Conservation (phyloP, 30 jellyfish, hydroid and myxozoan genomes). For the Cassiopea xamachana region DNA sequence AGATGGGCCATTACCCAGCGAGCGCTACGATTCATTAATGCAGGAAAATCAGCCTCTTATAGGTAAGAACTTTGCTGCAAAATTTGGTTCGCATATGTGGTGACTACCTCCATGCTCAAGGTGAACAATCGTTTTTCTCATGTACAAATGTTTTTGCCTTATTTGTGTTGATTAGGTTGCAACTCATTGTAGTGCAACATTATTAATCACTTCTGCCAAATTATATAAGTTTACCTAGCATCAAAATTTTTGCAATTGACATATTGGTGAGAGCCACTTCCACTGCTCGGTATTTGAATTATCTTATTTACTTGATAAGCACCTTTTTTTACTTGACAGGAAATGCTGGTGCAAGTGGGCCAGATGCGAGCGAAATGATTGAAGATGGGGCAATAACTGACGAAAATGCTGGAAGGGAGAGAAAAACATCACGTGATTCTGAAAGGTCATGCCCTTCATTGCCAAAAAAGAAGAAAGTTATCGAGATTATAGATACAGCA, state of each 20-base stretch:
- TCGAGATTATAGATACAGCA: slow-evolving; percentile 67
- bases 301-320: background rate
- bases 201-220: too few species aligned
- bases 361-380: background rate
- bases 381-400: background rate
- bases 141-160: too few species aligned
- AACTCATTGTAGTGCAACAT: too few species aligned
- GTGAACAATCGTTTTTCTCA: too few species aligned
- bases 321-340: background rate
- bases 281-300: too few species aligned
- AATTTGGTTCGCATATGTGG: background rate
- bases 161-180: too few species aligned
- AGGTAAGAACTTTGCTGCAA: slow-evolving; percentile 9
- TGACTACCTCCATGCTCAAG: too few species aligned
- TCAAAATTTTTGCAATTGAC: too few species aligned
- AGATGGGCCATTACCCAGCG: slow-evolving; percentile 63
- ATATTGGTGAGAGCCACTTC: too few species aligned
- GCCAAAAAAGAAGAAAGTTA: slow-evolving; percentile 43
- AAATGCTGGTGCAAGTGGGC: background rate
- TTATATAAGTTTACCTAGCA: too few species aligned
- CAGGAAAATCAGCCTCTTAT: slow-evolving; percentile 55
- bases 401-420: slow-evolving; percentile 4
- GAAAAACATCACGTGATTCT: slow-evolving; percentile 47
- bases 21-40: slow-evolving; percentile 60
- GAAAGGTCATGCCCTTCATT: slow-evolving; percentile 58